Base-by-base conservation (phyloP, 2,797 vertebrate genomes). In the Melanotaenia trifasciata region DNA sequence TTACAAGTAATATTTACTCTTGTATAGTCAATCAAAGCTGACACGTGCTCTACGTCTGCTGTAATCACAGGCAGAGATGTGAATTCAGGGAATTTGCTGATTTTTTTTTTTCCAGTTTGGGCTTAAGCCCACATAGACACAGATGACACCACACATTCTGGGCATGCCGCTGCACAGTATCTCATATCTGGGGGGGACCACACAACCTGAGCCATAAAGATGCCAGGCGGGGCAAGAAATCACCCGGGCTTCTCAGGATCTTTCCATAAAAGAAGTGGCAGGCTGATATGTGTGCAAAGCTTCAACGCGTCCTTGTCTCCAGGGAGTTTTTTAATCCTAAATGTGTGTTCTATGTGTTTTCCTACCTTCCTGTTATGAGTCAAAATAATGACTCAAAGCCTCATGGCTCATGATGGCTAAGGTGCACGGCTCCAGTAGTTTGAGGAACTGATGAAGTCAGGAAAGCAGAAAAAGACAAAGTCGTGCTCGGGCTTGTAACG, bases 1-100 rank as follows among this genome's bases (percentile, higher is more conserved):
- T 73, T 80, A 43, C 12, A 18, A 16, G 40, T 5, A 43, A 18
- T 13, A 14, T 35, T 35, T 35, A 7, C 33, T 35, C 33, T 35
- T 10, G 9, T 35, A 10, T 35, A 10, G 33, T 35, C 36, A 2
- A 7, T 35, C 33, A 71, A 81, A 75, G 51, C 83, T 86, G 79
- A 85, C 68, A 83, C 81, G 67, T 73, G 79, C 65, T 58, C 88
- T 86, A 89, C 84, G 74, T 74, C 38, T 79, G 84, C 85, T 87
- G 76, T 85, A 88, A 90, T 89, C 76, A 72, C 8, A 38, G 11
- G 36, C 11, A 38, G 36, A 38, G 9, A 12, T 7, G 43, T 58
- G 68, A 26, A 53, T 70, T 80, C 63, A 66, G 40, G 67, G 68
- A 90, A 58, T 74, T 65, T 57, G 43, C 64, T 32, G 71, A 62